Percentiles rank a stretch among this genome's conserved stretches.
Evolutionary conservation across 2,113 vertebrate species (phyloP).

Genomic region (Pygoscelis adeliae): DNA sequence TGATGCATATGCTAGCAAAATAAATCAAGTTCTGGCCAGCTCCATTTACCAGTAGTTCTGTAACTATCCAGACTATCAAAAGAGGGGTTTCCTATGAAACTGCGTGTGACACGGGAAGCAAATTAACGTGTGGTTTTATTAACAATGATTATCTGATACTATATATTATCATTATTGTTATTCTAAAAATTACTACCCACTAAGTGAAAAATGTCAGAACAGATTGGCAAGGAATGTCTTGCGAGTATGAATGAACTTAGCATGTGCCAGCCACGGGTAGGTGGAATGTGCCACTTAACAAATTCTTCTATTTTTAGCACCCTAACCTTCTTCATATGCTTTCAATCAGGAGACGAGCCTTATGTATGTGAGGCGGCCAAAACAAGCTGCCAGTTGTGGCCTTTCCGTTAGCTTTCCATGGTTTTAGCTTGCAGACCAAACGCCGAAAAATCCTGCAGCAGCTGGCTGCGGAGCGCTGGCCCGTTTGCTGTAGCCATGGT

Average conservation of each 20-base stretch:
- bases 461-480: constrained; percentile 13
- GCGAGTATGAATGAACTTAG: constrained; percentile 45
- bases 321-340: constrained; percentile 8
- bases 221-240: neutral
- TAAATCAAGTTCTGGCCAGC: constrained; percentile 37
- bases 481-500: constrained; percentile 52
- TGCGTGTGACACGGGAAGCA: neutral
- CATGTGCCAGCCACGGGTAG: constrained; percentile 15
- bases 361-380: neutral
- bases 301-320: constrained; percentile 59
- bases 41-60: neutral
- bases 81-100: neutral
- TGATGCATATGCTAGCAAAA: constrained; percentile 39
- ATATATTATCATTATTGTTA: neutral
- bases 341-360: constrained; percentile 13
- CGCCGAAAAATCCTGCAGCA: neutral
- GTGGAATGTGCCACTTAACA: constrained; percentile 51
- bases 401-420: constrained; percentile 35
- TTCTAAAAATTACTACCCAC: neutral
- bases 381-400: constrained; percentile 18
- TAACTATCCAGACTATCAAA: neutral
- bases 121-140: neutral
- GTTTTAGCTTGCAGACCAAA: constrained; percentile 5
- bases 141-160: neutral
- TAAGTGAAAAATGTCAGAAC: neutral